phyloP scores from a whole-genome alignment of 2,797 vertebrate species.

The Salmo trutta region DNA sequence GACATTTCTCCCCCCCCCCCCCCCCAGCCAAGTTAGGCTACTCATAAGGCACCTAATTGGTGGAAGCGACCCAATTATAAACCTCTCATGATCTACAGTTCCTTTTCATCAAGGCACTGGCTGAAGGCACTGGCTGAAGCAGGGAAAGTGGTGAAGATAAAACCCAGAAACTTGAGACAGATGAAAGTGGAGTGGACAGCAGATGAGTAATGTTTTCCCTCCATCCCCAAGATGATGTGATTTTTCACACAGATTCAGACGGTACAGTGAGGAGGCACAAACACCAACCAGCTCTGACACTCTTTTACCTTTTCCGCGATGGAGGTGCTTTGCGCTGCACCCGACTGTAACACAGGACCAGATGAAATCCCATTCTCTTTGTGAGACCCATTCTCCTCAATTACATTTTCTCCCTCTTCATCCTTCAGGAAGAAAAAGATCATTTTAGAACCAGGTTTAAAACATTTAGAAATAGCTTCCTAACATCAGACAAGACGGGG shows the following conservation, averaged over 20 bases:
- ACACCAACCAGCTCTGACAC: background rate
- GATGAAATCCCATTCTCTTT: constrained; percentile 57
- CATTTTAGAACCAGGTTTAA: background rate
- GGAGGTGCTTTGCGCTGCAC: constrained; percentile 29
- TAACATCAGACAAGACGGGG: background rate
- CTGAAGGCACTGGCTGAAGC: too few relatives aligned
- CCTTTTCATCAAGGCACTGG: too few relatives aligned
- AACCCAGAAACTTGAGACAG: background rate
- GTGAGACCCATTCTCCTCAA: constrained; percentile 54
- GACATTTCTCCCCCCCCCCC: too few relatives aligned
- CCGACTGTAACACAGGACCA: constrained; percentile 52
- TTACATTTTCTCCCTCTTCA: constrained; percentile 15
- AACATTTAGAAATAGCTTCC: background rate
- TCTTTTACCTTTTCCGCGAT: constrained; percentile 50
- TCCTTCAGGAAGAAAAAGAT: constrained; percentile 53
- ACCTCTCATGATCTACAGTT: too few relatives aligned
- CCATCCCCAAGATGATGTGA: background rate
- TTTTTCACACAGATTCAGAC: background rate
- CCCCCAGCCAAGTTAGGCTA: too few relatives aligned
- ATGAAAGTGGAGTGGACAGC: background rate
- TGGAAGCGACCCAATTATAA: too few relatives aligned
- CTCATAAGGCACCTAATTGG: too few relatives aligned
- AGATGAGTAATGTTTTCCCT: background rate
- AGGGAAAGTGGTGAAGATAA: background rate
- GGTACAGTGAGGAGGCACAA: background rate